Base-by-base conservation (phyloP, 2,797 vertebrate species). In the Phataginus tetradactyla region DNA sequence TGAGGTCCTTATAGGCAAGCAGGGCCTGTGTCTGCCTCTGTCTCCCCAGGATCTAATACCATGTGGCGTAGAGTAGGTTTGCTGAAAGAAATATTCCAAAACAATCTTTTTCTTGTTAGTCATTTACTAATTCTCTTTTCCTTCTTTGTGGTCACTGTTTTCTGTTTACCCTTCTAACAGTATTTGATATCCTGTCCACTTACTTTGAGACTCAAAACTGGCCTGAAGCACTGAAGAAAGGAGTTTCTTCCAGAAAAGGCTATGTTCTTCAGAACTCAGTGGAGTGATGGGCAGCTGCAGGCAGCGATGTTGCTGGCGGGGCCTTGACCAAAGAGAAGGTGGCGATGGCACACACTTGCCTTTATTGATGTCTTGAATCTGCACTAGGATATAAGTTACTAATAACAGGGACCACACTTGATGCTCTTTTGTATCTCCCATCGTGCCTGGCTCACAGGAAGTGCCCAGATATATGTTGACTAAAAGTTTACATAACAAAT, bases 191-290 rank as follows among this genome's bases (percentile, higher is more conserved):
- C 97, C 97, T 99, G 74, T 96, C 98, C 92, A 98, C 98, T 1
- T 99, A 99, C 96, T 98, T 97, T 5, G 98, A 99, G 77, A 99
- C 99, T 0, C 98, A 94, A 78, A 99, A 98, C 97, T 99, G 99
- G 99, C 98, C 98, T 1, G 98, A 98, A 94, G 99, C 99, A 1
- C 92, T 99, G 97, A 98, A 98, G 96, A 95, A 97, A 10, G 99
- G 99, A 59, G 99, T 99, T 93, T 99, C 99, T 27, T 90, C 53
- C 61, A 99, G 99, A 92, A 99, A 99, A 97, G 99, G 99, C 94
- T 99, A 98, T 0, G 29, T 98, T 81, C 96, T 99, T 9, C 97
- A 20, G 3, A 96, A 97, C 4, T 6, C 86, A 2, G 32, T n/a
- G 0, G 63, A 85, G n/a, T 94, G 95, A 98, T 1, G 1, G 74